Conservation (phyloP, 2,888 invertebrate species). For the Eupithecia pulchellata region DNA sequence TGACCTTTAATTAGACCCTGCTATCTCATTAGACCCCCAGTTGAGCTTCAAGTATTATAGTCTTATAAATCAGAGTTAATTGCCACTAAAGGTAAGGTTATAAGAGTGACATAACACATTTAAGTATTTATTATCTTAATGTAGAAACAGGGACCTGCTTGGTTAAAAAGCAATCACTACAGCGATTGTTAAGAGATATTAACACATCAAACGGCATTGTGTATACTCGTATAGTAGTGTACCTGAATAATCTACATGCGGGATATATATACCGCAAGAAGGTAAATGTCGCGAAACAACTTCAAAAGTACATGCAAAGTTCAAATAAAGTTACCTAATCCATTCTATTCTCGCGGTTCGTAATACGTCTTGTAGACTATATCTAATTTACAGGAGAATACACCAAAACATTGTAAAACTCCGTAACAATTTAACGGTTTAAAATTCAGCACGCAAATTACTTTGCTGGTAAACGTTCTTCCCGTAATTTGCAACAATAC, state of each 20-base stretch:
- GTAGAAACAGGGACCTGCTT: neutral
- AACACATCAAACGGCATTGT: too few relatives aligned
- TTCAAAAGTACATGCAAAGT: constrained; percentile 19
- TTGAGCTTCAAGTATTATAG: neutral
- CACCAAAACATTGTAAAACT: constrained; percentile 38
- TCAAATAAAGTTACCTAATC: constrained; percentile 24
- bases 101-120: neutral
- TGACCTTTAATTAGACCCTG: too few relatives aligned
- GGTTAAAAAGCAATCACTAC: neutral
- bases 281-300: constrained; percentile 3
- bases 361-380: constrained; percentile 21
- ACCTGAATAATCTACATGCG: neutral
- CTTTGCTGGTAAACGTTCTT: constrained; percentile 55
- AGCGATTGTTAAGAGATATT: neutral
- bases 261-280: neutral
- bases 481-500: constrained; percentile 66
- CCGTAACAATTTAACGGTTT: constrained; percentile 41
- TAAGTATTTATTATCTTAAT: neutral
- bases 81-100: neutral
- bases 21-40: too few relatives aligned
- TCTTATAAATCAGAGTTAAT: neutral
- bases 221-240: neutral
- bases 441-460: constrained; percentile 51
- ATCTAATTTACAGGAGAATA: constrained; percentile 35
- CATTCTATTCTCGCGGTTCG: constrained; percentile 12